These are phyloP conservation scores for Diorhabda carinulata DNA, from an alignment of 1,140 invertebrate genomes.

Conservation along the genomic window DNA sequence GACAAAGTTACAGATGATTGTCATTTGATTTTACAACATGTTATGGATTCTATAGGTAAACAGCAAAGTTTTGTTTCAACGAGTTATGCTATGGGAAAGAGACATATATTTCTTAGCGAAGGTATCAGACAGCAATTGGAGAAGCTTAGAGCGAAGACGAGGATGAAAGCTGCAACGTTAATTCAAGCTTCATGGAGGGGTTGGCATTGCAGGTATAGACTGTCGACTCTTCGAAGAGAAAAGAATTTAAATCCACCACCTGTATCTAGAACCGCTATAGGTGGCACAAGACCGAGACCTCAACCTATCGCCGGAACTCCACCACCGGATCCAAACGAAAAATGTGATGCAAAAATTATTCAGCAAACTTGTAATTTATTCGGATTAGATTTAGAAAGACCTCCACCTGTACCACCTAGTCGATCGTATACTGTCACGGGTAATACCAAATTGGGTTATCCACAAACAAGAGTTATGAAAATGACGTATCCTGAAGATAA, in stretches of 20 bases:
- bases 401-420: slow-evolving; percentile 84
- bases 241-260: slow-evolving; percentile 35
- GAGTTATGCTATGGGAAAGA: slow-evolving; percentile 86
- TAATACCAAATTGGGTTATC: slow-evolving; percentile 89
- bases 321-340: slow-evolving; percentile 68
- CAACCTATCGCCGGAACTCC: slow-evolving; percentile 86
- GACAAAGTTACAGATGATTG: slow-evolving; percentile 79
- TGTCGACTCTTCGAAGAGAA: slow-evolving; percentile 59
- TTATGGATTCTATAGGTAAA: slow-evolving; percentile 47
- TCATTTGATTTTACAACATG: slow-evolving; percentile 69
- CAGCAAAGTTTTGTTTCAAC: slow-evolving; percentile 61
- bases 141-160: slow-evolving; percentile 68
- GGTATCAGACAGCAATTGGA: slow-evolving; percentile 87
- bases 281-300: slow-evolving; percentile 65
- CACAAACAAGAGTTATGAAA: slow-evolving; percentile 87
- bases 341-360: slow-evolving; percentile 81
- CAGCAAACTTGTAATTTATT: slow-evolving; percentile 86
- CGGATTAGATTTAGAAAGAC: slow-evolving; percentile 83
- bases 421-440: slow-evolving; percentile 85
- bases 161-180: slow-evolving; percentile 70
- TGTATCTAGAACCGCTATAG: slow-evolving; percentile 19
- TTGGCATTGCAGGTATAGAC: slow-evolving; percentile 63
- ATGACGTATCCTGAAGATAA: slow-evolving; percentile 72
- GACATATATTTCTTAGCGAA: slow-evolving; percentile 92
- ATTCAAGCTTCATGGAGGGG: slow-evolving; percentile 82